Conservation (phyloP, 2,113 vertebrate genomes). For the Myanophis thanlyinensis region DNA sequence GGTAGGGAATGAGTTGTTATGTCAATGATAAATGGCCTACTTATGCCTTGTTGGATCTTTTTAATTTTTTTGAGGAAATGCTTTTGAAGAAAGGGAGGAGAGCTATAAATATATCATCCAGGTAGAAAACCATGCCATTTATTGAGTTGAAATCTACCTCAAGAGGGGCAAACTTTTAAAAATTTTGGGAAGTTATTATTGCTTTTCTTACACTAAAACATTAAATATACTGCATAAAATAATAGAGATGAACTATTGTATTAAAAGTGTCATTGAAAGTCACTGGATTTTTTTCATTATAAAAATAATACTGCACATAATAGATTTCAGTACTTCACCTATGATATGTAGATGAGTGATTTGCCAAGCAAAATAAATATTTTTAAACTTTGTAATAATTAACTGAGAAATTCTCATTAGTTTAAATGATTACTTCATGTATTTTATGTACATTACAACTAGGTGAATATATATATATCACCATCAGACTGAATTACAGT, state of each 20-base stretch:
- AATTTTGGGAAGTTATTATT: too few relatives aligned
- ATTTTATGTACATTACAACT: conserved; percentile 47
- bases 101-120: too few relatives aligned
- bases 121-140: too few relatives aligned
- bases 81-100: too few relatives aligned
- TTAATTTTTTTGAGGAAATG: too few relatives aligned
- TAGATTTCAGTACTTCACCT: conserved; percentile 28
- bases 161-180: too few relatives aligned
- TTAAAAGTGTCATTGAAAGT: too few relatives aligned
- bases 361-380: conserved; percentile 16
- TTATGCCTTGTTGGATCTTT: too few relatives aligned
- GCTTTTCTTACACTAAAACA: too few relatives aligned
- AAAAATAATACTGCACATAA: conserved; percentile 12
- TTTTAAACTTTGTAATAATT: conserved; percentile 42
- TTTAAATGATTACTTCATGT: conserved; percentile 33
- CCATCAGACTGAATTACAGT: conserved; percentile 57
- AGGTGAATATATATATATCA: conserved; percentile 58
- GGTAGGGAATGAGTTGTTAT: conserved; percentile 65
- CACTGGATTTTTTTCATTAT: not conserved
- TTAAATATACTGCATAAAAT: too few relatives aligned
- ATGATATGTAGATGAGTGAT: conserved; percentile 3
- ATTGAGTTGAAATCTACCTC: too few relatives aligned
- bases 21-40: conserved; percentile 71
- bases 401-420: conserved; percentile 53
- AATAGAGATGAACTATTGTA: too few relatives aligned